A percentile compares a stretch with the other conserved stretches of the same genome.
Evolutionary conservation across 1,140 invertebrate genomes (phyloP).

Genomic region (Nasonia longicornis): DNA sequence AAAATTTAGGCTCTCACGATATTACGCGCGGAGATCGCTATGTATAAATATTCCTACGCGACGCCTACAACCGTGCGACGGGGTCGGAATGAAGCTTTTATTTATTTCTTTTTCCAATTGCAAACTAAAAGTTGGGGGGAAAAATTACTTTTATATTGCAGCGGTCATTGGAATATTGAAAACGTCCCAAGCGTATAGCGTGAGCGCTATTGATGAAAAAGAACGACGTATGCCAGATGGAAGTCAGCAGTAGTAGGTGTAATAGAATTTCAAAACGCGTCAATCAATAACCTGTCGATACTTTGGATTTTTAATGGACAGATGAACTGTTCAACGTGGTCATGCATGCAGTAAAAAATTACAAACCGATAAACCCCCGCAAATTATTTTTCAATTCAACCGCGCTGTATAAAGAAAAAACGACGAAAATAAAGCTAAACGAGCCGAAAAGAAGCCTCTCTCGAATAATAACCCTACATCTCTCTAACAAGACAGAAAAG

Average conservation of each 20-base stretch:
- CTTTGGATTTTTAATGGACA: background rate
- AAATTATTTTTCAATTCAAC: background rate
- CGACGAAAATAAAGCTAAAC: background rate
- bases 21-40: background rate
- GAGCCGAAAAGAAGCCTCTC: background rate
- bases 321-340: background rate
- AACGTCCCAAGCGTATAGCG: background rate
- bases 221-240: background rate
- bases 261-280: background rate
- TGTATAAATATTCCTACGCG: too few relatives aligned
- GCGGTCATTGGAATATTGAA: background rate
- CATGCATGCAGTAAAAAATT: background rate
- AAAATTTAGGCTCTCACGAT: background rate
- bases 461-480: too few relatives aligned
- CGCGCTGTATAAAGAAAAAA: too few relatives aligned
- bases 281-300: background rate
- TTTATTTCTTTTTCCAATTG: too few relatives aligned
- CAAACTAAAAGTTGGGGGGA: background rate
- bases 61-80: too few relatives aligned
- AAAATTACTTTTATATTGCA: background rate
- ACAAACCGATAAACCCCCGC: background rate
- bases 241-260: background rate
- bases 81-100: too few relatives aligned
- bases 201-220: background rate
- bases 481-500: slow-evolving; percentile 23